Evolutionary conservation across 2,113 vertebrate species (phyloP).

Genomic region (Lynx canadensis): DNA sequence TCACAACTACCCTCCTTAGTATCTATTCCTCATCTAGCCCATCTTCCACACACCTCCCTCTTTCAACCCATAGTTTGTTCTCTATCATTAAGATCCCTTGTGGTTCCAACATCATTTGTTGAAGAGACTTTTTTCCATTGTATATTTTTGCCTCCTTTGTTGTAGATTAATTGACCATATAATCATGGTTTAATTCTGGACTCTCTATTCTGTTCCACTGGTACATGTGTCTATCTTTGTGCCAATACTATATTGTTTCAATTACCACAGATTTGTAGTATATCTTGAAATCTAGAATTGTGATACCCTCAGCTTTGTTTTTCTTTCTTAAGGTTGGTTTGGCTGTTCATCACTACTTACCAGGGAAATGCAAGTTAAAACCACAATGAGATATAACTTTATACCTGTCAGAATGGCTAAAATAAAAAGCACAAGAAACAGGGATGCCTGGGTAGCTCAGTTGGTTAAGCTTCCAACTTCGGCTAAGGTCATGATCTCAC

Average conservation of each 20-base stretch:
- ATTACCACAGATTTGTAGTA: background rate
- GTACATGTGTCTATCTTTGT: background rate
- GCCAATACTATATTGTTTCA: background rate
- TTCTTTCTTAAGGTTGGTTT: background rate
- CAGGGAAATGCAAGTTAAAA: background rate
- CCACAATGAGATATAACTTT: background rate
- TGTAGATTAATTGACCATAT: background rate
- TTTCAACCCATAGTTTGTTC: too few relatives aligned
- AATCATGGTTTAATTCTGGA: background rate
- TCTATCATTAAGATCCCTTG: too few relatives aligned
- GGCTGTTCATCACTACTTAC: background rate
- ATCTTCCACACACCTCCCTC: too few relatives aligned
- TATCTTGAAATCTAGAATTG: background rate
- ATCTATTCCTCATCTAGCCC: too few relatives aligned
- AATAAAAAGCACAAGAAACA: background rate
- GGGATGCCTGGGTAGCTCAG: too few relatives aligned
- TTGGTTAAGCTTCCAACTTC: too few relatives aligned
- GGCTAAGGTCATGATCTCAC: too few relatives aligned
- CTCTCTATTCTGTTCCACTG: background rate
- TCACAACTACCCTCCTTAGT: too few relatives aligned
- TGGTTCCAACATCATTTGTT: background rate
- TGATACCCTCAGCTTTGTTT: background rate
- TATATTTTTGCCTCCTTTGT: background rate
- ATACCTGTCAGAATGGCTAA: background rate
- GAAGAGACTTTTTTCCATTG: background rate